These are phyloP conservation scores for Falco punctatus DNA, from an alignment of 2,113 vertebrate species.

Conservation along the genomic window DNA sequence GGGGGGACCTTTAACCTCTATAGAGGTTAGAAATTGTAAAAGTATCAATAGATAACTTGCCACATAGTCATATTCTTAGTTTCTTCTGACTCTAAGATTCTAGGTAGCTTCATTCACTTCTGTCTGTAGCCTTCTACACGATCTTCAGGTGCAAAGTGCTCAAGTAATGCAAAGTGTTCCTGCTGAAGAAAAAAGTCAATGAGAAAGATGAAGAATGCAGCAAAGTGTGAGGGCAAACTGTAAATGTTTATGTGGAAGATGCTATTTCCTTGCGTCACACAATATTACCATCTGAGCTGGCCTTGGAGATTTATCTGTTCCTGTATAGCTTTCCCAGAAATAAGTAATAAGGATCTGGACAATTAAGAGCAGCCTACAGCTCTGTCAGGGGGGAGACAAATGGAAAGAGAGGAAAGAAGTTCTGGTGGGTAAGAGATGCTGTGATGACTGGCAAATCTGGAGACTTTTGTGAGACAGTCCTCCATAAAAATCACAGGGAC, in stretches of 20 bases:
- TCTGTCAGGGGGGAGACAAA: not conserved
- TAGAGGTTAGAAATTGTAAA: not conserved
- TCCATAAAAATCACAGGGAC: not conserved
- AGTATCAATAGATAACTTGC: not conserved
- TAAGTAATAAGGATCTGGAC: not conserved
- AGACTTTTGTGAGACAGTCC: not conserved
- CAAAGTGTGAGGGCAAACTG: not conserved
- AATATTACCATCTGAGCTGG: not conserved
- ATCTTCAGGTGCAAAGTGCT: not conserved
- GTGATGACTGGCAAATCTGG: not conserved
- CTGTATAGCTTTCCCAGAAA: not conserved
- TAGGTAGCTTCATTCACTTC: not conserved
- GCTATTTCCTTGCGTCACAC: not conserved
- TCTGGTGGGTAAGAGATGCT: not conserved
- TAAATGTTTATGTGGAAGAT: not conserved
- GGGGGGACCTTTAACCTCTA: not conserved
- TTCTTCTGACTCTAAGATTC: not conserved
- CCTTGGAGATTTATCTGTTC: slow-evolving; percentile 4
- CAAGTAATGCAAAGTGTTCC: not conserved
- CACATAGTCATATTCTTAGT: not conserved
- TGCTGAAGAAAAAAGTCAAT: not conserved
- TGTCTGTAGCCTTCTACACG: not conserved
- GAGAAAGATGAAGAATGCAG: not conserved
- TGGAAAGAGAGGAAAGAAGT: not conserved
- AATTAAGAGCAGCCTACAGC: not conserved